Base-by-base conservation (phyloP, 2,888 invertebrate genomes). In the Drosophila multiciliata region DNA sequence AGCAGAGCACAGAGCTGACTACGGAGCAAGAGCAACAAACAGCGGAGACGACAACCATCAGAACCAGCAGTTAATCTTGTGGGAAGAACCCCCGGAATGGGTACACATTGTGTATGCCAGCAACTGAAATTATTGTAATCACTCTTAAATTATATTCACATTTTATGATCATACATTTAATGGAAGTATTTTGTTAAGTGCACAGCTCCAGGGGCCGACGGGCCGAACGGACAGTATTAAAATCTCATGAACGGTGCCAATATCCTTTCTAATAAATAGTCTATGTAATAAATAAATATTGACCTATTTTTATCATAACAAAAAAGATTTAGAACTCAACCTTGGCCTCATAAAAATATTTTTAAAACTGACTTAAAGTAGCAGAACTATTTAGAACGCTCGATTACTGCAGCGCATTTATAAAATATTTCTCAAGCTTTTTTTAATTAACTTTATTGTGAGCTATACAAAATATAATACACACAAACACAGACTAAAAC, bases 21-120 rank as follows among this genome's bases (percentile, higher is more conserved):
- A 80, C 89, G 7, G 73, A 78, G 33, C 65, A 58, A 20, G 35
- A 50, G 45, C 38, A 64, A n/a, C 38, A 69, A 29, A 2, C 57
- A 32, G 38, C 61, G 6, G 50, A 48, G 49, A 29, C 53, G 20
- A 61, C 67, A 20, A 23, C 57, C 7, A 53, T 23, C 35, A 57
- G 35, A 38, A 45, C 40, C 60, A 45, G 32, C 45, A 50, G 15
- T 32, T 23, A 35, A 11, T 36, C 42, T 62, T 23, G 61, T 62
- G 61, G 33, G 48, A 66, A 58, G 53, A 29, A 40, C 71, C 42
- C 36, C 42, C 36, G 20, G 20, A 42, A 12, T 38, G 48, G 52
- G 20, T 53, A 7, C 50, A 32, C 61, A 83, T 32, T 63, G 60
- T 26, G 48, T 83, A 68, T 26, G 48, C 29, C 7, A 42, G n/a